A percentile compares a stretch with the other conserved stretches of the same genome.
phyloP scores from a whole-genome alignment of 2,113 vertebrate species.

The Odocoileus hemionus region DNA sequence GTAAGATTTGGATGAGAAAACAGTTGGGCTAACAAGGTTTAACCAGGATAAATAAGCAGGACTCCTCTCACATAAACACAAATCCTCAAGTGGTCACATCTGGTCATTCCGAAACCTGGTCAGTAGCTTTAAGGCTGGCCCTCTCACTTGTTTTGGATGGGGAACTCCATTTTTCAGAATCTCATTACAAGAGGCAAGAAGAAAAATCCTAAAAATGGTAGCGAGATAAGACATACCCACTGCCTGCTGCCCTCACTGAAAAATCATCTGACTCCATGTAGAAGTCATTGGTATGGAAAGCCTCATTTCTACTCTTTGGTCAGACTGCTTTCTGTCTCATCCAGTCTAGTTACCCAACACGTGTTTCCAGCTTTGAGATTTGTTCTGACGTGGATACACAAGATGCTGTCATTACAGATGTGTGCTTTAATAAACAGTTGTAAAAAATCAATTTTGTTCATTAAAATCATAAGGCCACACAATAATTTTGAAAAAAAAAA shows the following conservation, averaged over 20 bases:
- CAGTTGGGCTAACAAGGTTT: not conserved
- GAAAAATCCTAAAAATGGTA: not conserved
- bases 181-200: not conserved
- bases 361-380: not conserved
- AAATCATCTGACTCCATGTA: not conserved
- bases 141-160: not conserved
- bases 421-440: slow-evolving; percentile 60
- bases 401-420: slow-evolving; percentile 20
- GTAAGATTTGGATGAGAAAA: not conserved
- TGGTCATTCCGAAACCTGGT: not conserved
- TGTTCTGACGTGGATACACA: slow-evolving; percentile 23
- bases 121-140: not conserved
- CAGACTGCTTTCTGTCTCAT: not conserved
- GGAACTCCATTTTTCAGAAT: not conserved
- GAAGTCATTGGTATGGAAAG: not conserved
- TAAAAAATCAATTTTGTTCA: slow-evolving; percentile 66
- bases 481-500: slow-evolving; percentile 40
- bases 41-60: not conserved
- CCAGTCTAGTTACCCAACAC: not conserved
- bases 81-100: not conserved
- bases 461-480: slow-evolving; percentile 53
- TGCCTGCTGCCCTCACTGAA: not conserved
- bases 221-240: not conserved
- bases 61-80: not conserved
- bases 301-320: not conserved